Base-by-base conservation (phyloP, 2,113 vertebrate species). In the Hypomesus transpacificus region DNA sequence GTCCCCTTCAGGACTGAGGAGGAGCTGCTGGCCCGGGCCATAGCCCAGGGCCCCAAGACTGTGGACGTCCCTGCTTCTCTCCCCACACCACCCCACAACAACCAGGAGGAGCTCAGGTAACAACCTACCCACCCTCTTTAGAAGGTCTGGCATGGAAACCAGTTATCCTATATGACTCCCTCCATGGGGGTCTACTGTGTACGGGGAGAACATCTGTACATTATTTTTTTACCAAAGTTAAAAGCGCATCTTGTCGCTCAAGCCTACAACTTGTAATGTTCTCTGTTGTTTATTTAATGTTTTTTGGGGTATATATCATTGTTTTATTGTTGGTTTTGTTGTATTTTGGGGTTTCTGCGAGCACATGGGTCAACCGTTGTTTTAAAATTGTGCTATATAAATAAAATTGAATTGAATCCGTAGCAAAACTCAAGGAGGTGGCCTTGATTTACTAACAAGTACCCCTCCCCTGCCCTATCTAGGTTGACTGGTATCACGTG, bases 61-160 rank as follows among this genome's bases (percentile, higher is more conserved):
- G 96, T 99, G 50, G 97, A 99, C 73, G 97, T 99, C 69, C 97
- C 97, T 6, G 96, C 96, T 64, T 99, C 97, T 0, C 95, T 99
- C 52, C 97, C 97, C 31, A 99, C 97, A 2, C 97, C 97, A 50
- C 97, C 97, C 58, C 97, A 99, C 85, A 99, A 95, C 85, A 97
- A 97, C 83, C 97, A 99, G 81, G 97, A 99, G 84, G 97, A 99
- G 78, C 85, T 98, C 75, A 95, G 97, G 97, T 98, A 82, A 54
- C 0, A 13, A 78, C 39, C 16, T 6, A 16, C 1, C 53, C 53
- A 56, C 53, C 53, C 14, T 8, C 53, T 8, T 11, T 22, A 14
- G 59, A 61, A 61, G 39, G 5, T 34, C 31, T 34, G 24, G 24
- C 24, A 26, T 26, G 24, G 24, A 26, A 26, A 26, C 24, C 2